Evolutionary conservation across 2,888 invertebrate species (phyloP).

Genomic region (Ectropis crepuscularia): DNA sequence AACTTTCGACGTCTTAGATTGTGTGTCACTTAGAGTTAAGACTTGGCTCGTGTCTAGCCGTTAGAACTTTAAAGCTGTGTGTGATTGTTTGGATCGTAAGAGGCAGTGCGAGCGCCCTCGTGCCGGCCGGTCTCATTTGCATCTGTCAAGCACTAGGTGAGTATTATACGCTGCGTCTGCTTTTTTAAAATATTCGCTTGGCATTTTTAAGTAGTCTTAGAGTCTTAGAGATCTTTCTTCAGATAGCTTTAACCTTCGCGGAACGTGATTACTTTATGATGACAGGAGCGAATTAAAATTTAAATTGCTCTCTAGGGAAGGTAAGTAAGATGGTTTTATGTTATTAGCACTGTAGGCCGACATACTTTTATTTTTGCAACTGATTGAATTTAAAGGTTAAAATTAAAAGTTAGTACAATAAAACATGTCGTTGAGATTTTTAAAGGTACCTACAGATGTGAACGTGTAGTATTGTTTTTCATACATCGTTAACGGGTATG

Average conservation of each 20-base stretch:
- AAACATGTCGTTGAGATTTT: too few relatives aligned
- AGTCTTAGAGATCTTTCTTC: constrained; percentile 51
- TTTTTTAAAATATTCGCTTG: constrained; percentile 62
- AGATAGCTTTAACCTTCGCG: constrained; percentile 54
- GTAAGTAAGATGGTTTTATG: neutral
- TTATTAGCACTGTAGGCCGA: neutral
- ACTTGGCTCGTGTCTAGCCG: constrained; percentile 53
- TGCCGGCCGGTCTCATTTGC: constrained; percentile 70
- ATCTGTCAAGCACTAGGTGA: constrained; percentile 74
- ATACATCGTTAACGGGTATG: too few relatives aligned
- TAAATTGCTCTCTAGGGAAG: constrained; percentile 38
- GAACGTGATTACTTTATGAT: constrained; percentile 50
- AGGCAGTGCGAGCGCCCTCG: constrained; percentile 56
- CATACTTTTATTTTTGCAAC: neutral
- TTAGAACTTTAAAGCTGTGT: constrained; percentile 60
- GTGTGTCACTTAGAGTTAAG: constrained; percentile 51
- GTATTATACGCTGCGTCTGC: constrained; percentile 63
- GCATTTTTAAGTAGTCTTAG: constrained; percentile 55
- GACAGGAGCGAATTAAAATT: constrained; percentile 47
- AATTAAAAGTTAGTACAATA: neutral
- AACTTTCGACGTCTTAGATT: constrained; percentile 40
- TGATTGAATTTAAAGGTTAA: neutral
- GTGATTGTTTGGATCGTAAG: constrained; percentile 75
- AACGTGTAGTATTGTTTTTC: too few relatives aligned
- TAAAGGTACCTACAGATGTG: too few relatives aligned